Evolutionary conservation across 2,888 invertebrate genomes (phyloP), one percentile per base, ranked within the genome.

Genomic region (Tinea semifulvella): DNA sequence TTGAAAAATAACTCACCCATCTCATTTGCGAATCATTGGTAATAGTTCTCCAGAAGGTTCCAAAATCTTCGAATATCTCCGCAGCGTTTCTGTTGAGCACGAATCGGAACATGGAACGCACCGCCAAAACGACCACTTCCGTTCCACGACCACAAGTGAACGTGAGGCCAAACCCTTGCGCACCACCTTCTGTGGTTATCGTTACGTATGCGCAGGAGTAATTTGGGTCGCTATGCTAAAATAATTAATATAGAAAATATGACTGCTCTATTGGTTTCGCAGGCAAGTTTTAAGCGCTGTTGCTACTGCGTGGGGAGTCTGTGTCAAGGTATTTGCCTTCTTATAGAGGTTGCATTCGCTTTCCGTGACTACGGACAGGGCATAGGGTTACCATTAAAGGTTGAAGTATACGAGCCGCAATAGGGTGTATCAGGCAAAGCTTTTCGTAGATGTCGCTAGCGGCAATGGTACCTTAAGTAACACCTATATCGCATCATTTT

Each of bases 161-260:
- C 1, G 94, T 91, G 42, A 94, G 71, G 0, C 96, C 96, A 64
- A 88, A 87, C 2, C 95, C 96, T 63, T 86, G 83, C 10, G 83
- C 60, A 3, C 84, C 85, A 49, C 80, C 81, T 35, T 83, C 83
- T 0, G 91, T 88, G 49, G 80, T 84, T n/a, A 91, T 68, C 1
- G 87, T 89, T n/a, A 96, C 94, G 68, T 96, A 96, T 0, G 93
- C 92, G 57, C 93, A 92, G 0, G 95, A 95, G 67, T 95, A 96
- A 70, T 96, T 91, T 0, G 95, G 95, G 70, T 94, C 92, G 0
- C 85, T 87, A 58, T 95, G 94, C 94, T 91, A 20, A 13, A 14
- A 44, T 20, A 28, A 10, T 11, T 26, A 43, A 3, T 10, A 42
- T 11, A 26, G 13, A 42, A n/a, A n/a, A n/a, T n/a, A n/a, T n/a